Evolutionary conservation across 2,113 vertebrate species (phyloP), one percentile per base, ranked within the genome.

Genomic region (Tamias sibiricus): DNA sequence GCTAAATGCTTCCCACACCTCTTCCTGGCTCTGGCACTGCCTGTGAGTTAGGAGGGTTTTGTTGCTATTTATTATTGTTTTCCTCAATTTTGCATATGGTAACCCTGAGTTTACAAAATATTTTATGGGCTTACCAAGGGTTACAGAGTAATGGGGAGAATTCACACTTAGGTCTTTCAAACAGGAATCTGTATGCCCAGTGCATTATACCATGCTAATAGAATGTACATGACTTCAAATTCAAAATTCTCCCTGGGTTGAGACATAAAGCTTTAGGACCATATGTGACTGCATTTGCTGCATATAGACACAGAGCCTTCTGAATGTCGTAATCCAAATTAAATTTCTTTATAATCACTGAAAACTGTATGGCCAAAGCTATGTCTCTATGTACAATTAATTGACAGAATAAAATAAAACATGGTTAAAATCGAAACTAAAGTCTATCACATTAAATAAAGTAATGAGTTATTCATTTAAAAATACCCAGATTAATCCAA

Each of bases 331-430:
- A 74, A 79, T 75, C 75, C 68, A 88, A 93, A 91, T 85, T 79
- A 75, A 71, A 62, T 87, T 76, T 95, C 24, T 80, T 95, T 57
- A 30, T 68, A 89, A 71, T 76, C 20, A 24, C 59, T 83, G 42
- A 87, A 91, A 91, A 82, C 54, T 59, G 2, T 32, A 75, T n/a
- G 19, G 0, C 30, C 77, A 64, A 86, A 42, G 10, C 28, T 88
- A 20, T 94, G 22, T 59, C 10, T 84, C 4, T 68, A 12, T 82
- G 10, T 77, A 14, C 6, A 68, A 69, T 79, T 90, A 37, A 76
- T 75, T 91, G 49, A 30, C 20, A 82, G 30, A 62, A 94, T 52
- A 59, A 95, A 84, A 93, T 37, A 62, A 93, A 89, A 57, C 26
- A 49, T 28, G 49, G 26, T 52, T 88, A 92, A 83, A 81, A 71